Evolutionary conservation across 2,797 vertebrate genomes (phyloP).

Genomic region (Hippopotamyrus pictus): DNA sequence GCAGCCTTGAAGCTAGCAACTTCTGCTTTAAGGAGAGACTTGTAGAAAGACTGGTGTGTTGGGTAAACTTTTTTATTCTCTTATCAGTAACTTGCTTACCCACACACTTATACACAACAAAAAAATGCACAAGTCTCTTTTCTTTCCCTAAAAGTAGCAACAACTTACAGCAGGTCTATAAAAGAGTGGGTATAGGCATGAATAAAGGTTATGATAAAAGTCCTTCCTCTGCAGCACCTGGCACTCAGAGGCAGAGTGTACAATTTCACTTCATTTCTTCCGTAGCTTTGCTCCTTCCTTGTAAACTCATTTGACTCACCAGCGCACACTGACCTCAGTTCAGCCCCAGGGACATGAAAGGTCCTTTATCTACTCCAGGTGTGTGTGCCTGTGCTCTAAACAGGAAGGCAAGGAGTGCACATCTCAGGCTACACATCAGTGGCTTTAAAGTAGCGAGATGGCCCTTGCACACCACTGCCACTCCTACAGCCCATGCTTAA

Average conservation of each 20-base stretch:
- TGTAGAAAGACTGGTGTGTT: constrained; percentile 26
- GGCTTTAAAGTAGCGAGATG: not conserved
- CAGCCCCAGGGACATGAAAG: constrained; percentile 68
- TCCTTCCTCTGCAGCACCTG: constrained; percentile 56
- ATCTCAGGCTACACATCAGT: not conserved
- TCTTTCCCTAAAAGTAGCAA: constrained; percentile 32
- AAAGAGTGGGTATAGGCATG: constrained; percentile 34
- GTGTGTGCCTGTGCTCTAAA: constrained; percentile 50
- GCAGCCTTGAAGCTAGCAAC: constrained; percentile 46
- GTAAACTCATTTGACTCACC: constrained; percentile 63
- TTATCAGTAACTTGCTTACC: not conserved
- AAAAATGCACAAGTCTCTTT: constrained; percentile 9
- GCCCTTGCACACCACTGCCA: not conserved
- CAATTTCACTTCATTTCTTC: constrained; percentile 59
- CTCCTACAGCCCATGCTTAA: not conserved
- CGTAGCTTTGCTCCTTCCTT: constrained; percentile 52
- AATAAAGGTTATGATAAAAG: constrained; percentile 48
- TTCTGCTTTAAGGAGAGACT: constrained; percentile 38
- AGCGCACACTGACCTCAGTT: constrained; percentile 62
- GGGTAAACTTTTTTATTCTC: constrained; percentile 27
- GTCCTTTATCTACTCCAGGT: constrained; percentile 72
- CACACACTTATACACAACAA: not conserved
- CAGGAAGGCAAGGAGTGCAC: not conserved
- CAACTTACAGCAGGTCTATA: constrained; percentile 36
- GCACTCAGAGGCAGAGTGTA: constrained; percentile 44